These are phyloP conservation scores for Myanophis thanlyinensis DNA, from an alignment of 2,113 vertebrate species.

Conservation along the genomic window DNA sequence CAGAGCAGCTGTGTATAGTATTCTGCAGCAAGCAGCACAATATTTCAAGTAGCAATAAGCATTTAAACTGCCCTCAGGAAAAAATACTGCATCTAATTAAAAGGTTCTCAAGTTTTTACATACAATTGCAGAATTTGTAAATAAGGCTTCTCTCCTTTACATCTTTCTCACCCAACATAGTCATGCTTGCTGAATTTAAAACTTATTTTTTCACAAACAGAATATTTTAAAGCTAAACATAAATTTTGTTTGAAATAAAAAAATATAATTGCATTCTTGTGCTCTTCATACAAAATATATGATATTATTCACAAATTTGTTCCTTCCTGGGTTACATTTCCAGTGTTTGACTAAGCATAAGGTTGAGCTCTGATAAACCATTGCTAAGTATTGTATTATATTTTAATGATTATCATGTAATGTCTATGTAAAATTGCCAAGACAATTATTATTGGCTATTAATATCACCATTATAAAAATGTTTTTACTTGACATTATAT, in stretches of 20 bases:
- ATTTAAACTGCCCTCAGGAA: neutral
- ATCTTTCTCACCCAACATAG: neutral
- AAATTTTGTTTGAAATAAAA: neutral
- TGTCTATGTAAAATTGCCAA: neutral
- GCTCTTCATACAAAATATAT: neutral
- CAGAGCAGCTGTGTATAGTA: neutral
- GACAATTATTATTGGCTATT: neutral
- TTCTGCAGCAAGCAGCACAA: neutral
- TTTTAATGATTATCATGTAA: neutral
- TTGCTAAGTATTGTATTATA: neutral
- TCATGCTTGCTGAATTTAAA: neutral
- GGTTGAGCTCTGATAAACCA: neutral
- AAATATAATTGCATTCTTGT: neutral
- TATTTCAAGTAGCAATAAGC: neutral
- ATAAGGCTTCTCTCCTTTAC: neutral
- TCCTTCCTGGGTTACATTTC: neutral
- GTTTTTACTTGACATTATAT: neutral
- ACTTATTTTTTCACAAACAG: neutral
- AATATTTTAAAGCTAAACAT: neutral
- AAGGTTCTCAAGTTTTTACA: constrained; percentile 8
- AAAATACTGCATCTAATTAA: neutral
- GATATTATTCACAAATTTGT: neutral
- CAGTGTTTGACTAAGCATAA: neutral
- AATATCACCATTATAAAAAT: neutral
- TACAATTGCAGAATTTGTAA: neutral